These are phyloP conservation scores for Parazoanthus darwini DNA, from an alignment of 92 coral and sea anemone species.

Conservation along the genomic window DNA sequence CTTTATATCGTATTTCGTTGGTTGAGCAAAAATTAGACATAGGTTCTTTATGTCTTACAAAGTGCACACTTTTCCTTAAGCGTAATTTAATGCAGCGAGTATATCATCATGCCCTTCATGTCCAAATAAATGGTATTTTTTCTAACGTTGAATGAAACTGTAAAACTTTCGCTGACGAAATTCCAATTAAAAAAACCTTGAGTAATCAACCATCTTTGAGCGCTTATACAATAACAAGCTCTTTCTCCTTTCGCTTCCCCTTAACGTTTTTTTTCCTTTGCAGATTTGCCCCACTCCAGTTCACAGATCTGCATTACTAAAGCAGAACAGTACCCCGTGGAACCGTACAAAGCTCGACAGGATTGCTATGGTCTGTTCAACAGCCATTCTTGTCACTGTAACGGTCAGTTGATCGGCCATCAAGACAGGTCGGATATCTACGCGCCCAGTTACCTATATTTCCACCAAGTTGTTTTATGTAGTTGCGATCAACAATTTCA, in stretches of 20 bases:
- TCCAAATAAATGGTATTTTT: no score
- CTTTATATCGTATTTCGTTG: no score
- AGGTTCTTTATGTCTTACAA: no score
- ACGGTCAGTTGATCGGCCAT: neutral
- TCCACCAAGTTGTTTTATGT: slow-evolving; percentile 20
- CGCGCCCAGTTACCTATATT: neutral
- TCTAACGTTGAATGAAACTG: no score
- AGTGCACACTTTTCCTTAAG: no score
- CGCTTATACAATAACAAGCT: neutral
- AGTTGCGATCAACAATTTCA: neutral
- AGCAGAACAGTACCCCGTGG: neutral
- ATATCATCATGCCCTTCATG: no score
- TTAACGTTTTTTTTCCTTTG: neutral
- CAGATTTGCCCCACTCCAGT: slow-evolving; percentile 8
- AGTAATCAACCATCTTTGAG: no score
- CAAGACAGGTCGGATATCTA: neutral
- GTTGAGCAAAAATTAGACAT: no score
- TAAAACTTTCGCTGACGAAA: no score
- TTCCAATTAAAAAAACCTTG: no score
- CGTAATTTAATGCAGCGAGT: no score
- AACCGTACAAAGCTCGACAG: neutral
- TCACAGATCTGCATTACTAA: neutral
- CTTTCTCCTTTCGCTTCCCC: neutral
- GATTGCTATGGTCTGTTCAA: neutral
- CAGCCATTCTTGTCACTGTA: neutral